Evolutionary conservation across 2,113 vertebrate genomes (phyloP), one percentile per base, ranked within the genome.

Genomic region (Hyperopisus bebe): DNA sequence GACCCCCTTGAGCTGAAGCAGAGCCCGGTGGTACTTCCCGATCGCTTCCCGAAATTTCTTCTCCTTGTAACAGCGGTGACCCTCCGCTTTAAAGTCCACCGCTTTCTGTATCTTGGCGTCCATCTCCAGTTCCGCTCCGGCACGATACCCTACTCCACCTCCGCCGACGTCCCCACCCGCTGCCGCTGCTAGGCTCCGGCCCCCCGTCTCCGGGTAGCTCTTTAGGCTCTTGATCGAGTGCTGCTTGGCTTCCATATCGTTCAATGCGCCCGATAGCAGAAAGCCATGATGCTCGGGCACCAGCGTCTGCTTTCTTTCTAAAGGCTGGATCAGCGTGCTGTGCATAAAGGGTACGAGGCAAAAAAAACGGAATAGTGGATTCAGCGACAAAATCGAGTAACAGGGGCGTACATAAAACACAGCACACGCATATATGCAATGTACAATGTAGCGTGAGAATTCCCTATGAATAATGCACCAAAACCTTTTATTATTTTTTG

Each of bases 1-100:
- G 11, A 97, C 95, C 86, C 97, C 97, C 92, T 98, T 98, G 88
- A 98, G 95, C 92, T 98, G 97, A 92, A 98, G 96, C 93, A 97
- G 94, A n/a, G 97, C 97, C 92, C 97, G 96, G 92, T 98, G 97
- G 70, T 98, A 98, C 93, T 98, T 98, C 92, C 97, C 97, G 82
- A 98, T 98, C 88, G 97, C 97, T 90, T 98, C 97, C 92, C 97
- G 95, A 92, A 98, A 98, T 96, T 98, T 98, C 95, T 98, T 98
- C 94, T 98, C 97, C 92, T 97, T 97, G 93, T 98, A 98, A 92
- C 97, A 98, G 87, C 96, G 97, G 91, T 98, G 96, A 70, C 97
- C 97, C 95, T 98, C 97, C 88, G 91, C 92, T 94, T 98, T 97
- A 94, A 98, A 98, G 92, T 97, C 97, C 92, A 97, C 95, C 77